Conservation (phyloP, 2,113 vertebrate genomes). For the Dascyllus trimaculatus region DNA sequence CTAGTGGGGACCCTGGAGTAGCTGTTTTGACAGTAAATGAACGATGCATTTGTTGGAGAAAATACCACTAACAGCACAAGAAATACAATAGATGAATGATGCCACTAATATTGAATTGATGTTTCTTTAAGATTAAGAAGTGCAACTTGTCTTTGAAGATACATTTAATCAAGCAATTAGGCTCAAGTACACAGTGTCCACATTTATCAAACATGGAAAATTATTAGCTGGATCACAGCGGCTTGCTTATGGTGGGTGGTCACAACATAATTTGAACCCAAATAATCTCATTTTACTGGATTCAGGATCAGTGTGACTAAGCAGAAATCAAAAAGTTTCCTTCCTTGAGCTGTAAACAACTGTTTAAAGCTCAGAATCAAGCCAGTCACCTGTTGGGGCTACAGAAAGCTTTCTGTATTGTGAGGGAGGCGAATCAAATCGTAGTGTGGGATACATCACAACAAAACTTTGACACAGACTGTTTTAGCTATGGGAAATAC, state of each 20-base stretch:
- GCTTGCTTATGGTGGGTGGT: background rate
- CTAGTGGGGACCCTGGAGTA: no score
- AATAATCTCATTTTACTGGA: background rate
- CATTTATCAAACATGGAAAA: no score
- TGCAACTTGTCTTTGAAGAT: no score
- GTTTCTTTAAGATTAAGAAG: no score
- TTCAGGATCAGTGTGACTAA: conserved; percentile 27
- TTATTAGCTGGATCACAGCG: no score
- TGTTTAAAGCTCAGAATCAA: background rate
- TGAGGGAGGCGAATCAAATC: background rate
- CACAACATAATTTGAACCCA: background rate
- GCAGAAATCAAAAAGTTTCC: conserved; percentile 33
- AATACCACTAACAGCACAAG: no score
- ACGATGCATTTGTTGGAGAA: no score
- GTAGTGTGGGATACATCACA: background rate
- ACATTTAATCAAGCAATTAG: no score
- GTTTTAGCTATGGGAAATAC: background rate
- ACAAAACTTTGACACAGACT: conserved; percentile 1
- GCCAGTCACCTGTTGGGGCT: background rate
- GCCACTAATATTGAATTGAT: no score
- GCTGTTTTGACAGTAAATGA: no score
- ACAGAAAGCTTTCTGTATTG: background rate
- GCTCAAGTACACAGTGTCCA: no score
- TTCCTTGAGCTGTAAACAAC: background rate
- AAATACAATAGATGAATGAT: no score